phyloP scores from a whole-genome alignment of 2,113 vertebrate species.

The Ceyx cyanopectus region DNA sequence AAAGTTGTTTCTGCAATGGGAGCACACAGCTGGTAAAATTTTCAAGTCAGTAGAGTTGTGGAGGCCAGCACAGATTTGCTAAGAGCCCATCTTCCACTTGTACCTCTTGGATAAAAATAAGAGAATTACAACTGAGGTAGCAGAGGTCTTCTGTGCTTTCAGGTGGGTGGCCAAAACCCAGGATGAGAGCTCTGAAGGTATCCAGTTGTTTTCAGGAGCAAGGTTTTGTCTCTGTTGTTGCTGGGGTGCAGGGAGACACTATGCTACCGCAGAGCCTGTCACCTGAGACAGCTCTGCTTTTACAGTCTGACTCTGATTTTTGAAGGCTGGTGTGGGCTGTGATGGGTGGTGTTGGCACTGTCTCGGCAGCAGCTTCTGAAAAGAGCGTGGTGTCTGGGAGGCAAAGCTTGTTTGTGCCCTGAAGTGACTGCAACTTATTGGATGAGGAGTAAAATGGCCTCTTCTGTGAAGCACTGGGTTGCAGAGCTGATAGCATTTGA shows the following conservation, averaged over 20 bases:
- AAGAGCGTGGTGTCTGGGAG: neutral
- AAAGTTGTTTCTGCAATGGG: neutral
- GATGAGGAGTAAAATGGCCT: neutral
- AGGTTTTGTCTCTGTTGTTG: neutral
- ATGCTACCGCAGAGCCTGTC: neutral
- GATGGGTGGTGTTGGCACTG: neutral
- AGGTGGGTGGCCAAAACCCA: neutral
- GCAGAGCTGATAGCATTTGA: neutral
- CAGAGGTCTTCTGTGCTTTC: accelerated
- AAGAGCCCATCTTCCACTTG: neutral
- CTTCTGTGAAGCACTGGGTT: neutral
- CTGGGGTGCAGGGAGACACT: neutral
- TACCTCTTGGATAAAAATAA: neutral
- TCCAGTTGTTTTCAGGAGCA: neutral
- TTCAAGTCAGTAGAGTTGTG: neutral
- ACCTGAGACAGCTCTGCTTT: neutral
- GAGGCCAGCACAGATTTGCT: neutral
- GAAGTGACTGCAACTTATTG: neutral
- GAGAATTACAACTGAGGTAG: neutral
- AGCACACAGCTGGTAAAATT: neutral
- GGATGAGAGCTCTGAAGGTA: neutral
- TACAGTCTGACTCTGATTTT: neutral
- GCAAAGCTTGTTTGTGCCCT: neutral
- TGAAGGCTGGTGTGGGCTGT: neutral
- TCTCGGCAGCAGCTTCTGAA: accelerated